Evolutionary conservation across 1,140 invertebrate species (phyloP), one percentile per base, ranked within the genome.

Genomic region (Drosophila asahinai): DNA sequence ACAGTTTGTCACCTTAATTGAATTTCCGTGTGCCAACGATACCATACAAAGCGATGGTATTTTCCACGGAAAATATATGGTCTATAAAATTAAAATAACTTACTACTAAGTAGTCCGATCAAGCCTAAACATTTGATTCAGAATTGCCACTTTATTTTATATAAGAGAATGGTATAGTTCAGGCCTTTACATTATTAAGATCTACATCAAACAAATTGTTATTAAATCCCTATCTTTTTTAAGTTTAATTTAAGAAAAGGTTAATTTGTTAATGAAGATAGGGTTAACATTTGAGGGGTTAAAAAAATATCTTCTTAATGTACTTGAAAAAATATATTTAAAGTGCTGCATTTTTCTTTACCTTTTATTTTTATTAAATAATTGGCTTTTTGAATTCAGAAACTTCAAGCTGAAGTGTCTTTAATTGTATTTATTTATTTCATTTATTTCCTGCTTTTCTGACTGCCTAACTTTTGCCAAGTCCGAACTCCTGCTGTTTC

Each of bases 1-100:
- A 90, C 86, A 90, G 79, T 86, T 90, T 90, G 86, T 86, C 79
- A 90, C 72, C 79, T 90, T 90, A 90, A 90, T 90, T 90, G 86
- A 79, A 90, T 90, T 86, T 71, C 59, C 62, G 55, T 90, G 55
- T 86, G 64, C 75, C 25, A 47, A 43, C 9, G 12, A 40, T 36
- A 45, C 19, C 7, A 9, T 47, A 42, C 30, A 77, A 59, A 25
- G 33, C 11, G 2, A 7, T 45, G 5, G 42, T 15, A 4, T 40
- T 36, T 3, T 9, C 19, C 7, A 11, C 30, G 33, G 0, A 12
- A 25, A 33, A 62, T 19, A 12, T 38, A 27, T 8, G 15, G 15
- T 25, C 1, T 12, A 36, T 15, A 36, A 47, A 17, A 47, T 38
- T 45, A 7, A 0, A 40, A 25, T 19, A 25, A 3, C 22, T 25